These are phyloP conservation scores for Drosophila ambigua DNA, from an alignment of 1,140 invertebrate genomes.

Conservation along the genomic window DNA sequence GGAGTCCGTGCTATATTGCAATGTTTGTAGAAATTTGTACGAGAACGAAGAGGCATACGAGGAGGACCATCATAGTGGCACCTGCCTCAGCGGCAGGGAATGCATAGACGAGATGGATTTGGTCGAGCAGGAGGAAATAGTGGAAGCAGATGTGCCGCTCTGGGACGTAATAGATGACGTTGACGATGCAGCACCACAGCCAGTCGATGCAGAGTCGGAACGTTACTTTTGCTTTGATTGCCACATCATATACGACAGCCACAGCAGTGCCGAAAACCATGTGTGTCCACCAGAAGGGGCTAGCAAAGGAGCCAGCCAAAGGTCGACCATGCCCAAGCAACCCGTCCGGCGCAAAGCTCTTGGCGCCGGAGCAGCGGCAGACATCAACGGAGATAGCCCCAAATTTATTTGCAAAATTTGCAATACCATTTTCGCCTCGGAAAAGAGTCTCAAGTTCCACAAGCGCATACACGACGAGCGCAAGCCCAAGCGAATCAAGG, in stretches of 20 bases:
- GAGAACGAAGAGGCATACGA: constrained; percentile 40
- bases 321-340: constrained; percentile 15
- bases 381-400: neutral
- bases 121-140: constrained; percentile 46
- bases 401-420: constrained; percentile 85
- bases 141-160: constrained; percentile 46
- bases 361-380: neutral
- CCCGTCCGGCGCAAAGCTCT: constrained; percentile 30
- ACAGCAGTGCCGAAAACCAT: constrained; percentile 66
- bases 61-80: constrained; percentile 24
- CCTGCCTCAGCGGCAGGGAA: constrained; percentile 6
- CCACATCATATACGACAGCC: constrained; percentile 68
- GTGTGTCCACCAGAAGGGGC: constrained; percentile 54
- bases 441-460: constrained; percentile 87
- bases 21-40: constrained; percentile 50
- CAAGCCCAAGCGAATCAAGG: constrained; percentile 86
- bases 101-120: constrained; percentile 7
- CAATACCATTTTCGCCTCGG: constrained; percentile 87
- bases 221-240: constrained; percentile 79
- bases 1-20: constrained; percentile 43
- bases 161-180: constrained; percentile 60
- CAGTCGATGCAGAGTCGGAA: constrained; percentile 30
- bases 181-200: neutral
- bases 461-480: constrained; percentile 87
- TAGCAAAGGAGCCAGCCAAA: neutral